A percentile compares a stretch with the other conserved stretches of the same genome.
Evolutionary conservation across 2,888 invertebrate species (phyloP).

Genomic region (Microctonus hyperodae): DNA sequence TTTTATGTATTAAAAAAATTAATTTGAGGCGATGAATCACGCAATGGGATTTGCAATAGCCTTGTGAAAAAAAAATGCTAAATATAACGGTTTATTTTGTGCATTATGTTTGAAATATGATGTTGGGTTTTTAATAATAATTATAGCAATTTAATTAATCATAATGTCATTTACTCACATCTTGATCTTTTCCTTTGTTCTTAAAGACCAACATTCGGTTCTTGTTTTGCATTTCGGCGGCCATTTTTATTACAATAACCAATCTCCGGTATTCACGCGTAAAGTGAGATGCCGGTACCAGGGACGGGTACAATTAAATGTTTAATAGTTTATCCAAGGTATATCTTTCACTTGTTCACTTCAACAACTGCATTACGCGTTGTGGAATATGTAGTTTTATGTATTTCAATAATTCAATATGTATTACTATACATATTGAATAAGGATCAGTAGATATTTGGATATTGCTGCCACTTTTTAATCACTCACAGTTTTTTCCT

Average conservation of each 20-base stretch:
- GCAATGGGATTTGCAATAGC: neutral
- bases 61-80: neutral
- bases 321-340: slow-evolving; percentile 38
- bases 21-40: neutral
- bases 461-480: slow-evolving; percentile 24
- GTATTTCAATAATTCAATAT: slow-evolving; percentile 48
- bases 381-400: slow-evolving; percentile 35
- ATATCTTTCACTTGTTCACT: slow-evolving; percentile 39
- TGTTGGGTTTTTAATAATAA: neutral
- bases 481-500: slow-evolving; percentile 41
- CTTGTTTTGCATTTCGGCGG: slow-evolving; percentile 77
- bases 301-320: slow-evolving; percentile 30
- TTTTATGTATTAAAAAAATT: neutral
- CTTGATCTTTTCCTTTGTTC: slow-evolving; percentile 98
- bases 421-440: slow-evolving; percentile 52
- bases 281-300: slow-evolving; percentile 53
- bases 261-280: slow-evolving; percentile 42
- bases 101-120: neutral
- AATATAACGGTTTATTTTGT: neutral
- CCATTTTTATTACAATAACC: slow-evolving; percentile 70
- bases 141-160: slow-evolving; percentile 7
- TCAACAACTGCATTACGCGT: slow-evolving; percentile 52
- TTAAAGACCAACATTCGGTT: slow-evolving; percentile 94
- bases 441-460: slow-evolving; percentile 28
- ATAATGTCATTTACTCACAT: slow-evolving; percentile 21